phyloP scores from a whole-genome alignment of 2,113 vertebrate genomes.

The Damaliscus lunatus region DNA sequence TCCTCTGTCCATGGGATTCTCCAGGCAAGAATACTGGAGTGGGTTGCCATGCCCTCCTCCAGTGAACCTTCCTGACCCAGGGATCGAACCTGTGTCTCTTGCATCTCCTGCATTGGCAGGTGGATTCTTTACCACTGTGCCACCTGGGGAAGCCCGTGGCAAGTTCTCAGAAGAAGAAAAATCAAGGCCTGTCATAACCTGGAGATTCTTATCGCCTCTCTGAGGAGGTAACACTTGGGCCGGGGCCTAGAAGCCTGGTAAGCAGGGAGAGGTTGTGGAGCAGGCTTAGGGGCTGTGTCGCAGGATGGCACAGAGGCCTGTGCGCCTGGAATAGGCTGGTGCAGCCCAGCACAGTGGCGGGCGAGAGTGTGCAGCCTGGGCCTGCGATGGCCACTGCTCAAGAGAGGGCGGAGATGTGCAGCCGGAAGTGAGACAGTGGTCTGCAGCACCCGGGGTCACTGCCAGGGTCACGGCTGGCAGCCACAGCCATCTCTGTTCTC shows the following conservation, averaged over 20 bases:
- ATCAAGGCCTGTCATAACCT: background rate
- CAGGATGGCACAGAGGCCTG: background rate
- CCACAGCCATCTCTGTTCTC: background rate
- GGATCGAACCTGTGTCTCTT: background rate
- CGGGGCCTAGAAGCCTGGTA: background rate
- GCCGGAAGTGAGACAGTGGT: background rate
- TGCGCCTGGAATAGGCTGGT: background rate
- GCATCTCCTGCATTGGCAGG: background rate
- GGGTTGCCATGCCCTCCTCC: background rate
- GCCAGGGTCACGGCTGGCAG: background rate
- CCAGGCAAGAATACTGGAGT: background rate
- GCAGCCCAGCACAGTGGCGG: accelerated
- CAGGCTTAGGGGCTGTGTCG: accelerated
- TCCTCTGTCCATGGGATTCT: background rate
- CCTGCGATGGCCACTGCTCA: background rate
- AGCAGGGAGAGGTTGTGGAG: background rate
- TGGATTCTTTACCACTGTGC: background rate
- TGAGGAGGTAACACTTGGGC: background rate
- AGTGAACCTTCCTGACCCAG: background rate
- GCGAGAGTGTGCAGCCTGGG: accelerated
- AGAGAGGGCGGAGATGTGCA: background rate
- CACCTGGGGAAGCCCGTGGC: background rate
- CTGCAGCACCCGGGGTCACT: background rate
- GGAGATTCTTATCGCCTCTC: background rate
- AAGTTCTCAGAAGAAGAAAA: background rate